These are phyloP conservation scores for Gila robusta DNA, from an alignment of 2,797 vertebrate species.

Conservation along the genomic window DNA sequence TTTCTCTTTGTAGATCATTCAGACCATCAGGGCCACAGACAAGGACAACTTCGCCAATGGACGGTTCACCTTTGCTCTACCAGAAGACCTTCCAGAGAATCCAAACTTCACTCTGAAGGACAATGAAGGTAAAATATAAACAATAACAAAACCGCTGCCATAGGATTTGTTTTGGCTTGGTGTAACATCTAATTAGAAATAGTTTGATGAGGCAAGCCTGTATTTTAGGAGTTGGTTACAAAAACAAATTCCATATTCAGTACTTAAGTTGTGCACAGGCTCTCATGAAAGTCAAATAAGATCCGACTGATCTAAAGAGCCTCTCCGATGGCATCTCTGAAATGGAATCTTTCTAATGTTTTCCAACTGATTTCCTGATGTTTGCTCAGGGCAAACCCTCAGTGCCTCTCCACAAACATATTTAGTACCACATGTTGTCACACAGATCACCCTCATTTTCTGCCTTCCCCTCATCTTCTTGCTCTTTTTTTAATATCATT, in stretches of 20 bases:
- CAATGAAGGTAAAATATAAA: conserved; percentile 86
- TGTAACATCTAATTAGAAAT: conserved; percentile 7
- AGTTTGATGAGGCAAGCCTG: background rate
- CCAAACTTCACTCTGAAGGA: conserved; percentile 92
- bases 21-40: conserved; percentile 87
- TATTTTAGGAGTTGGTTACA: conserved; percentile 12
- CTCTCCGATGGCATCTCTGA: background rate
- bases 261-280: conserved; percentile 17
- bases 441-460: conserved; percentile 51
- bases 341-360: conserved; percentile 53
- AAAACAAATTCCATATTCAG: conserved; percentile 37
- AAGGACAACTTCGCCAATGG: conserved; percentile 91
- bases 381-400: conserved; percentile 55
- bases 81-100: conserved; percentile 79
- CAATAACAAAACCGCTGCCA: background rate
- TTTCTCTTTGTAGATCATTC: conserved; percentile 84
- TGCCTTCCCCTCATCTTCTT: conserved; percentile 14
- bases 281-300: conserved; percentile 40
- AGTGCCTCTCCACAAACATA: conserved; percentile 55
- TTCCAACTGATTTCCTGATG: conserved; percentile 54
- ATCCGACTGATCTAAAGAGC: conserved; percentile 34
- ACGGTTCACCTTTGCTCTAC: conserved; percentile 85
- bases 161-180: background rate
- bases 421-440: conserved; percentile 57
- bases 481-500: conserved; percentile 46